These are phyloP conservation scores for Tineola bisselliella DNA, from an alignment of 2,888 invertebrate genomes.

Conservation along the genomic window DNA sequence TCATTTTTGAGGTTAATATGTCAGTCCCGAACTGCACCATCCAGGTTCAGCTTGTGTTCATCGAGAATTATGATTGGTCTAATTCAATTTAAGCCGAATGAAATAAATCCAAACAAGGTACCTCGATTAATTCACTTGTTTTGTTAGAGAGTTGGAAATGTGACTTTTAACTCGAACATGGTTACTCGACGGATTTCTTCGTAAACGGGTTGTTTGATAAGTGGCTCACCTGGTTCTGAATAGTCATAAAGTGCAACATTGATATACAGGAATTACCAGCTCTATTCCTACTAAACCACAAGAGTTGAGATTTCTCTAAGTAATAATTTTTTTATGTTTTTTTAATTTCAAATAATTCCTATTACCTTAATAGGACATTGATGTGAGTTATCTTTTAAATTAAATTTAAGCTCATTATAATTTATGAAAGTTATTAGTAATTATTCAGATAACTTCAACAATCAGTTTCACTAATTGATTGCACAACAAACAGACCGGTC, in stretches of 20 bases:
- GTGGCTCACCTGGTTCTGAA: constrained; percentile 2
- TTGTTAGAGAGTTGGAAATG: not conserved
- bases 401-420: not conserved
- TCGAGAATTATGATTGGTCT: too few species aligned
- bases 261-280: not conserved
- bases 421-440: not conserved
- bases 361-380: too few species aligned
- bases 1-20: too few species aligned
- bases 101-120: too few species aligned
- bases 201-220: constrained; percentile 5
- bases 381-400: not conserved
- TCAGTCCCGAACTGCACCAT: too few species aligned
- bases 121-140: too few species aligned
- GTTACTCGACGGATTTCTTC: constrained; percentile 8
- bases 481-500: not conserved
- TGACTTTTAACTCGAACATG: not conserved
- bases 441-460: not conserved
- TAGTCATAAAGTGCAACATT: not conserved
- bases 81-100: too few species aligned
- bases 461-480: constrained; percentile 6
- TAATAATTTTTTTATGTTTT: not conserved
- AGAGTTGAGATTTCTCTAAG: not conserved
- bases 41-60: too few species aligned
- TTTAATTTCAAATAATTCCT: too few species aligned
- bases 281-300: not conserved